Conservation (phyloP, 2,888 invertebrate species). For the Thymelicus acteon region DNA sequence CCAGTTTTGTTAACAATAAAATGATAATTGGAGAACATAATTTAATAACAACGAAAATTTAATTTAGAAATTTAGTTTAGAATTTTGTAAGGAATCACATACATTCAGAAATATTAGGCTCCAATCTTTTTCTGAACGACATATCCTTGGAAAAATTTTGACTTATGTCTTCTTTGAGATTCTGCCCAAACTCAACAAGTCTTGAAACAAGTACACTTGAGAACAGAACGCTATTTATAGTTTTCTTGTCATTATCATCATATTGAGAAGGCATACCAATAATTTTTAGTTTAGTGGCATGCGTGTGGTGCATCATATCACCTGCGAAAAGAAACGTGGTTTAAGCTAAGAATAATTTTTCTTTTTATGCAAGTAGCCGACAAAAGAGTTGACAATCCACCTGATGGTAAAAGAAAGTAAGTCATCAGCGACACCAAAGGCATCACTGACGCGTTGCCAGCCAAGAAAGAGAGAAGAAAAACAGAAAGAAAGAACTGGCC, state of each 20-base stretch:
- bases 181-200: slow-evolving; percentile 22
- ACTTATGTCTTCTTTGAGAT: slow-evolving; percentile 14
- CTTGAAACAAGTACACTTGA: slow-evolving; percentile 54
- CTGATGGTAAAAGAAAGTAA: no score
- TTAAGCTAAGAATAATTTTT: background rate
- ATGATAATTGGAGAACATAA: no score
- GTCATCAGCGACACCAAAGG: no score
- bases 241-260: slow-evolving; percentile 45
- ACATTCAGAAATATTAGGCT: background rate
- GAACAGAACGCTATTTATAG: slow-evolving; percentile 57
- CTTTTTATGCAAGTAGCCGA: no score
- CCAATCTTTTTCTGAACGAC: background rate
- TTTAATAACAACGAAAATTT: no score
- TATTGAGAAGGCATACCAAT: background rate
- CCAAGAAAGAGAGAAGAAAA: no score
- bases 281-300: slow-evolving; percentile 10
- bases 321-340: background rate
- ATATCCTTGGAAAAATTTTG: background rate
- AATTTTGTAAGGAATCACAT: background rate
- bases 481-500: no score
- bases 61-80: no score
- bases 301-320: background rate
- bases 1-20: no score
- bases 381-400: no score
- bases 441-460: no score